Base-by-base conservation (phyloP, 2,888 invertebrate genomes). In the Pardosa pseudoannulata region DNA sequence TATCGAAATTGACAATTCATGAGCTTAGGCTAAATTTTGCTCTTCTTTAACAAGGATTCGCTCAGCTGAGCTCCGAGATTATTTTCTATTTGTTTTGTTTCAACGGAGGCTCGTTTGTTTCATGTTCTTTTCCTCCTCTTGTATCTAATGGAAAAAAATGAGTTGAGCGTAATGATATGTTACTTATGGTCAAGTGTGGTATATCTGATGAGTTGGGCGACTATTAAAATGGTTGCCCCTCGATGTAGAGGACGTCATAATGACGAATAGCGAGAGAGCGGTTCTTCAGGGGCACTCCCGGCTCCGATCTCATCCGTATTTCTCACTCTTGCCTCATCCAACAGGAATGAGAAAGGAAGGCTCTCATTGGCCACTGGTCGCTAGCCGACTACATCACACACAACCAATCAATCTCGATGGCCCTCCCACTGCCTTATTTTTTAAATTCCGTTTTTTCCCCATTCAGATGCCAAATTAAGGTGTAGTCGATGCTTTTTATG, bases 341-440 rank as follows among this genome's bases (percentile, higher is more conserved):
- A 23, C 3, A 2, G 3, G 56, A 56, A n/a, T 56, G 23, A 56
- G 23, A 56, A 56, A 56, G 56, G 5, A 19, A 16, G 46, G 1
- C 56, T 56, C 56, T 56, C 56, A 56, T 56, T 56, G 56, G 56
- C 56, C 56, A 56, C 23, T 56, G 56, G 56, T 56, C 23, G 56
- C 3, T 23, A 6, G 7, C 16, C 56, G 11, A 56, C 56, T 56
- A 56, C 56, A 56, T 56, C 56, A 56, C 56, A 23, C 23, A 56
- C 56, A 56, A 23, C 56, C 56, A 56, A 56, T 56, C 56, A 56
- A 56, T 56, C 56, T 56, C 56, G 19, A 23, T 56, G 56, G 23
- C 56, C 56, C 56, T 56, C 56, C 56, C 23, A 56, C 56, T 23
- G 56, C 56, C 23, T 56, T 56, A 56, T 23, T 56, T 56, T 56